Percentiles rank a stretch among this genome's conserved stretches.
Evolutionary conservation across 2,797 vertebrate genomes (phyloP).

Genomic region (Distichodus sexfasciatus): DNA sequence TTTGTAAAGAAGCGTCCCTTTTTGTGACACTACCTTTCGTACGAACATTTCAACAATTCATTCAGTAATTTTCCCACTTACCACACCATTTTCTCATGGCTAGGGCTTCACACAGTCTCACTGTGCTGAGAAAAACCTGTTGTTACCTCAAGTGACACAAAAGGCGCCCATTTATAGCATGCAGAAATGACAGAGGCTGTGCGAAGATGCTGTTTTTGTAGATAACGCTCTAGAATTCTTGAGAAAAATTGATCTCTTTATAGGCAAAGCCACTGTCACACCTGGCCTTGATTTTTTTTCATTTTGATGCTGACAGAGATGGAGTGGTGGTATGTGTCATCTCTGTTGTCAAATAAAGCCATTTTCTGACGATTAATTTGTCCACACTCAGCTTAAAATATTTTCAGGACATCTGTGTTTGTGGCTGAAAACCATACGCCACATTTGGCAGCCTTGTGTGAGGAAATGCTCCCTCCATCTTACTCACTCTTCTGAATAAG

Average conservation of each 20-base stretch:
- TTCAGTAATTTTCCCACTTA: too few species aligned
- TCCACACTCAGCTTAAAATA: not conserved
- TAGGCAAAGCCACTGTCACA: not conserved
- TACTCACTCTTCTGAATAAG: too few species aligned
- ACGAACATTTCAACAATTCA: too few species aligned
- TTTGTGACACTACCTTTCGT: too few species aligned
- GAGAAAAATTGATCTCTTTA: not conserved
- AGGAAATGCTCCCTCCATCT: not conserved
- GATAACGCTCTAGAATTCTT: not conserved
- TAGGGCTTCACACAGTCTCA: not conserved
- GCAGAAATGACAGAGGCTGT: not conserved
- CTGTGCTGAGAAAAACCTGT: not conserved
- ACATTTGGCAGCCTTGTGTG: not conserved
- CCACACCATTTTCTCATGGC: too few species aligned
- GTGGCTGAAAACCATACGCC: not conserved
- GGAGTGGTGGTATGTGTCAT: slow-evolving; percentile 6
- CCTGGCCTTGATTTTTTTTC: not conserved
- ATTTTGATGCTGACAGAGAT: not conserved
- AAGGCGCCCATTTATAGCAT: not conserved
- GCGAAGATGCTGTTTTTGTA: not conserved
- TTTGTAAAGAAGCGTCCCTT: too few species aligned
- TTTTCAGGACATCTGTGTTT: not conserved
- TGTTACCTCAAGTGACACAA: too few species aligned
- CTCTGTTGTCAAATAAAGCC: not conserved
- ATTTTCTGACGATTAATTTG: slow-evolving; percentile 17